Base-by-base conservation (phyloP, 2,888 invertebrate species). In the Therioaphis trifolii region DNA sequence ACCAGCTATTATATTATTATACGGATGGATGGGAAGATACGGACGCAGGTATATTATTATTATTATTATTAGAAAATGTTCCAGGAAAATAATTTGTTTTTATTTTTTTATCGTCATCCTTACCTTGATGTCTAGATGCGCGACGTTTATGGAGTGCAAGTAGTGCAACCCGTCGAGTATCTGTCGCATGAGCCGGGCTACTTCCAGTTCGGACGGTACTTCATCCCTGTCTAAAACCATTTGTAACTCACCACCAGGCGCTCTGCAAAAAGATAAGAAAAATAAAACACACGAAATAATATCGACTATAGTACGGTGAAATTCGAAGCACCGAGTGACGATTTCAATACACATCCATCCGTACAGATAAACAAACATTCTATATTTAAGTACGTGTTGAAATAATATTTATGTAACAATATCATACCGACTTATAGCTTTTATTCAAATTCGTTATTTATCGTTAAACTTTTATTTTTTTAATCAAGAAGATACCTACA, bases 231-330 rank as follows among this genome's bases (percentile, higher is more conserved):
- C 96, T 87, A 97, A 91, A 86, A 98, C 92, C 86, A 95, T 94
- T 89, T 98, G 98, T 87, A 98, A 91, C 90, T 98, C 98, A 85
- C 98, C 98, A 87, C 98, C 98, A 86, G 95, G 94, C 88, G 97
- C 98, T 88, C 94, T 94, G 86, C 46, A 87, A 87, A 46, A 85
- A n/a, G 3, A 35, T 27, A 21, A 14, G 7, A 52, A 35, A 35
- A 35, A 3, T 35, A 35, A 35, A 35, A 35, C 7, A 35, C 35
- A 7, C n/a, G n/a, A n/a, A n/a, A n/a, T n/a, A n/a, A n/a, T n/a
- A n/a, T n/a, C n/a, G n/a, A n/a, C n/a, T 35, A 35, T 35, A 35
- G 7, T 35, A 35, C 7, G 7, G 7, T 35, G 7, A 5, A 35
- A 35, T 7, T 35, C 35, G 35, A 35, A 35, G 4, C 35, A 35